A percentile compares a stretch with the other conserved stretches of the same genome.
Evolutionary conservation across 2,113 vertebrate genomes (phyloP).

Genomic region (Ptychochromis oligacanthus): DNA sequence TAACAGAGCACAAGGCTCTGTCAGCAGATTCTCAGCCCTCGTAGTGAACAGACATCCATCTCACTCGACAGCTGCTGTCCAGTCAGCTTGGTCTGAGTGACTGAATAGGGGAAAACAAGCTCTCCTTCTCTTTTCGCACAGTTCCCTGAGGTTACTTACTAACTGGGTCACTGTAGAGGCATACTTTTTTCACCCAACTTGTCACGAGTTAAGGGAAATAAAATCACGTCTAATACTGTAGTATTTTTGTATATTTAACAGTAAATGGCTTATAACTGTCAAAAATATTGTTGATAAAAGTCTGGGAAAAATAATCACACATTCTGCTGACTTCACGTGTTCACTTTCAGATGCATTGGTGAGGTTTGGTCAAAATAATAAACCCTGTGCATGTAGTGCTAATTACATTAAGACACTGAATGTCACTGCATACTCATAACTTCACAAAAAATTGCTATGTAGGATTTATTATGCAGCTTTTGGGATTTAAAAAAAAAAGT

Average conservation of each 20-base stretch:
- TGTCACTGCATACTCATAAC: neutral
- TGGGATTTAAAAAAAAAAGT: too few species aligned
- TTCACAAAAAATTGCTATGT: neutral
- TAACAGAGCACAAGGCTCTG: constrained; percentile 1
- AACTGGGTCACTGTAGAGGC: neutral
- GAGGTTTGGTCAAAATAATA: too few species aligned
- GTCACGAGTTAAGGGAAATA: neutral
- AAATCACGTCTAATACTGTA: too few species aligned
- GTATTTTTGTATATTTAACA: too few species aligned
- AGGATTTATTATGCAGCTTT: neutral
- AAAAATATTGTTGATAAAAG: too few species aligned
- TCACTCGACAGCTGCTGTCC: constrained; percentile 53
- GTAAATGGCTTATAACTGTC: too few species aligned
- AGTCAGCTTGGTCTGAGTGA: constrained; percentile 32
- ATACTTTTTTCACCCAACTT: neutral
- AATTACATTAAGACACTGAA: neutral
- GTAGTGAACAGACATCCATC: constrained; percentile 49
- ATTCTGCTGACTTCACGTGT: too few species aligned
- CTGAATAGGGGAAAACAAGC: constrained; percentile 24
- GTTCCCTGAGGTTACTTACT: neutral
- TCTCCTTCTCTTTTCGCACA: neutral
- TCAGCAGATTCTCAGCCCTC: constrained; percentile 51
- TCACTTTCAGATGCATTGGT: too few species aligned
- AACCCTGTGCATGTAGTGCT: too few species aligned
- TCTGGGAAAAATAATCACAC: too few species aligned